Evolutionary conservation across 2,888 invertebrate genomes (phyloP).

Genomic region (Pristionchus fissidentatus): DNA sequence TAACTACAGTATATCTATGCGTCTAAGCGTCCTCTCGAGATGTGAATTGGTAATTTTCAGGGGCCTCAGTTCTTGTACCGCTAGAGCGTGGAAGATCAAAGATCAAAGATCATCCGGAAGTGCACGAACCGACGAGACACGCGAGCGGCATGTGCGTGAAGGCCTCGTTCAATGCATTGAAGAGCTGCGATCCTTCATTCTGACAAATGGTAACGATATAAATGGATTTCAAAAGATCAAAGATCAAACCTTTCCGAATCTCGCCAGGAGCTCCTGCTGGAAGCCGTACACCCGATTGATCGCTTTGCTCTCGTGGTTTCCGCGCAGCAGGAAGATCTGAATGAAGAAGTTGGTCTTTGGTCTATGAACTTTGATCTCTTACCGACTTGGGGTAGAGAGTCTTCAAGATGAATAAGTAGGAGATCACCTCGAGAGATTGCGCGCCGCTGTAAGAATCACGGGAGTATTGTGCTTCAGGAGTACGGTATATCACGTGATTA

Average conservation of each 20-base stretch:
- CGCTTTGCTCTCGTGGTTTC: slow-evolving; percentile 54
- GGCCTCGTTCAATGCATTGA: slow-evolving; percentile 54
- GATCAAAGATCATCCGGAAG: too few species aligned
- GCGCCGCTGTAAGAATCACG: not conserved
- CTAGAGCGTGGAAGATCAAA: slow-evolving; percentile 17
- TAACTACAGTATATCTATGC: too few species aligned
- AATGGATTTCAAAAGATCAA: not conserved
- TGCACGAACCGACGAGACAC: slow-evolving; percentile 53
- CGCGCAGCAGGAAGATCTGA: slow-evolving; percentile 34
- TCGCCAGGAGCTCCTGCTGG: slow-evolving; percentile 52
- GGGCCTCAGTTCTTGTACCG: not conserved
- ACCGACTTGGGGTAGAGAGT: slow-evolving; percentile 12
- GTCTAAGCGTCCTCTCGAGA: not conserved
- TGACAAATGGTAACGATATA: not conserved
- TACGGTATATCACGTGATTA: too few species aligned
- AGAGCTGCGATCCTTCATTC: slow-evolving; percentile 51
- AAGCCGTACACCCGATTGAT: slow-evolving; percentile 58
- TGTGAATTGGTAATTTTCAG: not conserved
- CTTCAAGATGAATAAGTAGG: slow-evolving; percentile 4
- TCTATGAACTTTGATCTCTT: not conserved
- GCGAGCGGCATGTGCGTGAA: slow-evolving; percentile 58
- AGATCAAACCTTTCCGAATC: slow-evolving; percentile 48
- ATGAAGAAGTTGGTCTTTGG: not conserved
- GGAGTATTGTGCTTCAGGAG: too few species aligned
- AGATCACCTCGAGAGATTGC: slow-evolving; percentile 25